These are phyloP conservation scores for Dufourea novaeangliae DNA, from an alignment of 1,140 invertebrate species.

Conservation along the genomic window DNA sequence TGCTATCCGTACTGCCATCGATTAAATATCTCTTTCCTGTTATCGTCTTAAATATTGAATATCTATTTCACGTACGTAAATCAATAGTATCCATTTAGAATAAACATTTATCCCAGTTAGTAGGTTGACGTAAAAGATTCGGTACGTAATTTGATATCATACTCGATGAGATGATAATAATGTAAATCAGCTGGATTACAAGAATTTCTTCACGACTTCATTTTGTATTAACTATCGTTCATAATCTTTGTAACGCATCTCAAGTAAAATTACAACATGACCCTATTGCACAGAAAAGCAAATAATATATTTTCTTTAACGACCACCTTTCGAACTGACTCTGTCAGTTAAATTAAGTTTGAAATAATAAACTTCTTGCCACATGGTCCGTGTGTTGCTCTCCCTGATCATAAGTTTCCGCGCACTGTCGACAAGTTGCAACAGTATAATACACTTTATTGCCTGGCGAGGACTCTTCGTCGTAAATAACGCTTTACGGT, in stretches of 20 bases:
- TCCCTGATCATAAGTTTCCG: neutral
- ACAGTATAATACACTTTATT: constrained; percentile 63
- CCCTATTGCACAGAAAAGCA: neutral
- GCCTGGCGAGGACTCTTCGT: constrained; percentile 38
- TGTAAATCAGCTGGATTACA: too few species aligned
- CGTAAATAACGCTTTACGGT: constrained; percentile 61
- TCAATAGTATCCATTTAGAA: too few species aligned
- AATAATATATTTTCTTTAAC: neutral
- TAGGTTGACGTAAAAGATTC: too few species aligned
- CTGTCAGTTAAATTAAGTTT: neutral
- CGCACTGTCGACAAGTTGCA: constrained; percentile 36
- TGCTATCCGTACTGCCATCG: too few species aligned
- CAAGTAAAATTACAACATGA: too few species aligned
- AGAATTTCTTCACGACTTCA: too few species aligned
- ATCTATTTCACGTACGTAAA: neutral
- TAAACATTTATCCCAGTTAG: too few species aligned
- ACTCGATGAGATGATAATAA: too few species aligned
- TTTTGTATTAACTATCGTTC: too few species aligned
- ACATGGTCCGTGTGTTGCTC: neutral
- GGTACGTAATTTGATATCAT: too few species aligned
- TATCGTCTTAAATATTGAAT: too few species aligned
- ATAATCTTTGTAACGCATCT: too few species aligned
- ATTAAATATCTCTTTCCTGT: neutral
- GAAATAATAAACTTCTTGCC: constrained; percentile 18
- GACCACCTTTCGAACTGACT: neutral